phyloP scores from a whole-genome alignment of 2,113 vertebrate genomes.

The Telmatochromis sp. region DNA sequence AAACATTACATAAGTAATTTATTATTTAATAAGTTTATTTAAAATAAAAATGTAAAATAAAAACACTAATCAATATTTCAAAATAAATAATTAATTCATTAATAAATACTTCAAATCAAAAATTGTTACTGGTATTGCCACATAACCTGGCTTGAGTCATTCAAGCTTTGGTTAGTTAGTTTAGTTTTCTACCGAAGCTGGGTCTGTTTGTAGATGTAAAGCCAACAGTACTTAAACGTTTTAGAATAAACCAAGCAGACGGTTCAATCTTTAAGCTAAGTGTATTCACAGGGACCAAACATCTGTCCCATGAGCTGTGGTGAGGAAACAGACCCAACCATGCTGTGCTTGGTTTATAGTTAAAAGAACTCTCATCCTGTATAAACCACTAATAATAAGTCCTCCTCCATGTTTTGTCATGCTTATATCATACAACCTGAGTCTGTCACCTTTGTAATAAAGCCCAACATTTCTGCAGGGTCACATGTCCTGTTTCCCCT shows the following conservation, averaged over 20 bases:
- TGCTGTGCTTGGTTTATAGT: neutral
- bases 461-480: neutral
- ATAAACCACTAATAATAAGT: neutral
- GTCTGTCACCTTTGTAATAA: neutral
- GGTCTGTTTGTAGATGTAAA: neutral
- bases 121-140: neutral
- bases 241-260: neutral
- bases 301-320: neutral
- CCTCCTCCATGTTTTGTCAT: neutral
- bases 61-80: neutral
- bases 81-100: neutral
- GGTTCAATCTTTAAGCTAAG: neutral
- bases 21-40: neutral
- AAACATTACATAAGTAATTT: neutral
- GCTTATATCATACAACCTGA: neutral
- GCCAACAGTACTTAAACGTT: rapidly evolving
- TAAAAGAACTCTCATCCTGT: neutral
- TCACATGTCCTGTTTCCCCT: neutral
- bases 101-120: neutral
- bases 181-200: rapidly evolving
- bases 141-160: neutral
- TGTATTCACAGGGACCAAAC: neutral
- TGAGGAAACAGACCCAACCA: neutral
- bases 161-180: neutral
- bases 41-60: neutral